phyloP scores from a whole-genome alignment of 1,140 invertebrate genomes.

The Wiebesia pumilae region DNA sequence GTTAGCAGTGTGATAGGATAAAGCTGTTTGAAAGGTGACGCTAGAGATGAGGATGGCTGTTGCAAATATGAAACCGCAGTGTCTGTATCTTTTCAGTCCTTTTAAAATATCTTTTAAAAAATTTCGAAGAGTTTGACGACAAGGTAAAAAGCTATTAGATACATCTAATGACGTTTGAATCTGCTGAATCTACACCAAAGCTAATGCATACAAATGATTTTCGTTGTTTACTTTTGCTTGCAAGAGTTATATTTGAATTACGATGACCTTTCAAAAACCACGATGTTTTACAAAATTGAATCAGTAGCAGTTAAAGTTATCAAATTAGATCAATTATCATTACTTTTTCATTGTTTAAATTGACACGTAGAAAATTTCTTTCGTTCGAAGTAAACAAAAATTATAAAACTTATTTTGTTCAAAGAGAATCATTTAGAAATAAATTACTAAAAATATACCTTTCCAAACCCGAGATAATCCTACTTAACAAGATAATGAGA shows the following conservation, averaged over 20 bases:
- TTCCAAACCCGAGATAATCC: neutral
- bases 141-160: neutral
- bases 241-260: too few species aligned
- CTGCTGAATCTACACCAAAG: neutral
- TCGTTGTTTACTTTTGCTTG: neutral
- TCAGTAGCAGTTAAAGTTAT: too few species aligned
- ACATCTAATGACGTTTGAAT: neutral
- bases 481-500: neutral
- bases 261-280: too few species aligned
- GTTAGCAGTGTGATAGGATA: too few species aligned
- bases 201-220: neutral
- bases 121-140: slow-evolving; percentile 26
- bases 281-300: too few species aligned
- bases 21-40: slow-evolving; percentile 52
- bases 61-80: neutral
- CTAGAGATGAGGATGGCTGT: slow-evolving; percentile 38
- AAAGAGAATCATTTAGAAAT: neutral
- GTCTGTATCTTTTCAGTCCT: slow-evolving; percentile 15
- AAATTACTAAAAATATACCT: neutral
- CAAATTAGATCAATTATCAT: too few species aligned
- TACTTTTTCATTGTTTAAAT: too few species aligned
- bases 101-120: slow-evolving; percentile 51
- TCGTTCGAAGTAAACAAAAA: too few species aligned
- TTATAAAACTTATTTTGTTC: too few species aligned
- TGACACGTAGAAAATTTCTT: too few species aligned